These are phyloP conservation scores for Erebia epiphron DNA, from an alignment of 2,888 invertebrate species.

Conservation along the genomic window DNA sequence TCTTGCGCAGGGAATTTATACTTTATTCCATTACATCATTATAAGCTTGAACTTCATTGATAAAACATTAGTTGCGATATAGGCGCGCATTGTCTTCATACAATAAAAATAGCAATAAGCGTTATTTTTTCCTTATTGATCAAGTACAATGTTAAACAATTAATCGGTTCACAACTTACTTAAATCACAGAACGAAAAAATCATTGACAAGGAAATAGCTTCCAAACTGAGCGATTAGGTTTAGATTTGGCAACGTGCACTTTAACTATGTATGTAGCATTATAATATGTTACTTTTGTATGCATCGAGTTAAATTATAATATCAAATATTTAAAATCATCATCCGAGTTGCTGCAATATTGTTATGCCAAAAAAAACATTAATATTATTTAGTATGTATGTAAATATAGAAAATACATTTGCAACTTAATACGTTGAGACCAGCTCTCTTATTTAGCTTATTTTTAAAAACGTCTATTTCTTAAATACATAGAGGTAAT, in stretches of 20 bases:
- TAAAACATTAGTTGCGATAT: neutral
- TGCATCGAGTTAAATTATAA: neutral
- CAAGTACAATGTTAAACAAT: no score
- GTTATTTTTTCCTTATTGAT: no score
- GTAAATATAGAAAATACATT: neutral
- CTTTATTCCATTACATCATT: neutral
- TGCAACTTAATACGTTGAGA: neutral
- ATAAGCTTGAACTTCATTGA: neutral
- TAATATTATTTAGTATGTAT: neutral
- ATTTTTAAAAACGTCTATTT: neutral
- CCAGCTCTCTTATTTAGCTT: constrained; percentile 11
- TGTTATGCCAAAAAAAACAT: neutral
- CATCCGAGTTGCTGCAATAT: constrained; percentile 3
- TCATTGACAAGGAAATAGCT: neutral
- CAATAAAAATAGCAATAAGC: neutral
- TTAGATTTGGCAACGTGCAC: neutral
- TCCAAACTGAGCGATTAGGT: neutral
- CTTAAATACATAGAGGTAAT: neutral
- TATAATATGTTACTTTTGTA: no score
- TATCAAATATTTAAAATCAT: neutral
- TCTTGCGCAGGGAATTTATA: constrained; percentile 16
- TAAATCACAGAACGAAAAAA: no score
- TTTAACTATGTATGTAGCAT: neutral
- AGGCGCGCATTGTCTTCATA: neutral
- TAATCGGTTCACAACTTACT: no score